Conservation (phyloP, 1,140 invertebrate species). For the Thaumetopoea pityocampa region DNA sequence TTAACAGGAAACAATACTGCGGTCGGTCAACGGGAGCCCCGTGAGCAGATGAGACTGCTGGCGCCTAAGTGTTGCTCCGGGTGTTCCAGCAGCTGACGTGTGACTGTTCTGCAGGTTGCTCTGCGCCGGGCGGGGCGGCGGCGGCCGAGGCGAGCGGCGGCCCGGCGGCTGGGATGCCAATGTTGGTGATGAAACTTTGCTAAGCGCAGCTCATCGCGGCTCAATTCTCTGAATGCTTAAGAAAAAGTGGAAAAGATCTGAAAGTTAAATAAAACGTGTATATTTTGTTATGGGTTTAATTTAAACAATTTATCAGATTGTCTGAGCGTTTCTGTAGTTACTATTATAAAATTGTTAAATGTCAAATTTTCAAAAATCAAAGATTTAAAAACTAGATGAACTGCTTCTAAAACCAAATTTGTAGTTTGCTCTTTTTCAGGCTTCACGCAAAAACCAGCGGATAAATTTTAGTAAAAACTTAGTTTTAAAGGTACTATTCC, state of each 20-base stretch:
- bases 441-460: too few relatives aligned
- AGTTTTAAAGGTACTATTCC: too few relatives aligned
- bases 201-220: constrained; percentile 16
- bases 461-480: too few relatives aligned
- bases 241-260: constrained; percentile 37
- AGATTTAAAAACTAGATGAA: too few relatives aligned
- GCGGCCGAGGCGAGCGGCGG: constrained; percentile 17
- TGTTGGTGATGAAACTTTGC: constrained; percentile 62
- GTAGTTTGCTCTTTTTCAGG: too few relatives aligned
- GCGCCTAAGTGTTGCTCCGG: constrained; percentile 40
- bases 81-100: constrained; percentile 36
- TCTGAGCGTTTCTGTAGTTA: too few relatives aligned
- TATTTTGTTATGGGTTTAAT: constrained; percentile 1
- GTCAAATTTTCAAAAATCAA: too few relatives aligned
- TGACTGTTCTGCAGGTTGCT: constrained; percentile 54
- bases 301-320: neutral
- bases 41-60: constrained; percentile 32
- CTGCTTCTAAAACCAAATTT: too few relatives aligned
- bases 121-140: constrained; percentile 24
- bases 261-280: constrained; percentile 13
- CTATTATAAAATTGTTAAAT: too few relatives aligned
- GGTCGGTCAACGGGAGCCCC: constrained; percentile 1
- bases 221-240: constrained; percentile 29
- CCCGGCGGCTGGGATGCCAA: constrained; percentile 38
- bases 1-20: neutral